phyloP scores from a whole-genome alignment of 2,797 vertebrate species.

The Tragelaphus eurycerus region DNA sequence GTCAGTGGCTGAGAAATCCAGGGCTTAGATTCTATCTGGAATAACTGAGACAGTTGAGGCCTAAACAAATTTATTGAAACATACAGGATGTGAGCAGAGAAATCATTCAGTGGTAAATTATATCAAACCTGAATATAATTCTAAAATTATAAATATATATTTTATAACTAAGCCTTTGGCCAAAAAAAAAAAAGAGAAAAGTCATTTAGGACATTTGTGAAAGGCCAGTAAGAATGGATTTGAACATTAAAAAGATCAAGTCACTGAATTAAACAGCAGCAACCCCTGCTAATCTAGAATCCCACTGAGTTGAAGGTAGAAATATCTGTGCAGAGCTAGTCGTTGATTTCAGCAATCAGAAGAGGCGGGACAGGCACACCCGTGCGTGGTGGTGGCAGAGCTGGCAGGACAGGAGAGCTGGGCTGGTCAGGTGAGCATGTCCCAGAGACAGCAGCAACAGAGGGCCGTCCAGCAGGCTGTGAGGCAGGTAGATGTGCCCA shows the following conservation, averaged over 20 bases:
- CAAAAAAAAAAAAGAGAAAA: constrained; percentile 70
- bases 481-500: constrained; percentile 88
- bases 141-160: constrained; percentile 82
- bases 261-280: constrained; percentile 81
- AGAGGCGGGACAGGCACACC: constrained; percentile 64
- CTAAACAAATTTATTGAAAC: constrained; percentile 76
- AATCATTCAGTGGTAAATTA: constrained; percentile 81
- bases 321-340: constrained; percentile 81
- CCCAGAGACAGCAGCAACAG: constrained; percentile 96
- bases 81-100: constrained; percentile 71
- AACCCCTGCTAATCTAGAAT: constrained; percentile 78
- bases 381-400: constrained; percentile 65
- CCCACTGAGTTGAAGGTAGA: constrained; percentile 68
- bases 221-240: constrained; percentile 82
- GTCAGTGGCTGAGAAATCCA: background rate
- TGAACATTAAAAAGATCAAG: constrained; percentile 79
- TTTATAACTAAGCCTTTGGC: constrained; percentile 82
- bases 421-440: constrained; percentile 90
- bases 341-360: constrained; percentile 82
- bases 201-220: constrained; percentile 81
- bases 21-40: constrained; percentile 10
- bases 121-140: constrained; percentile 77
- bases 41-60: constrained; percentile 46
- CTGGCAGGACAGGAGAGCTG: constrained; percentile 60
- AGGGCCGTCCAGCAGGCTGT: constrained; percentile 91